phyloP scores from a whole-genome alignment of 2,888 invertebrate species.

The Oligia strigilis region DNA sequence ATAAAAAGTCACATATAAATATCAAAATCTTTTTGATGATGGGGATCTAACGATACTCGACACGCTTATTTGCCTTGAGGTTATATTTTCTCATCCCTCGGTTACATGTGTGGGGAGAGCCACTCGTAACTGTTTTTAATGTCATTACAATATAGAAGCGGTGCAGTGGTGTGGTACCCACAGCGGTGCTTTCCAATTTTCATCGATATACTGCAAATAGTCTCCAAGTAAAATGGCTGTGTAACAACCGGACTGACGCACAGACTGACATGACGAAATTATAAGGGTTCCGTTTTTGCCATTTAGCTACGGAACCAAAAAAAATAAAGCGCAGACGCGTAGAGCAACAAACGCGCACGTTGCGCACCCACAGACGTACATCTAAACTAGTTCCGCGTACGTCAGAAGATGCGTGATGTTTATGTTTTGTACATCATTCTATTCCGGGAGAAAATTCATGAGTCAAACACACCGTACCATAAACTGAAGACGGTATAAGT shows the following conservation, averaged over 20 bases:
- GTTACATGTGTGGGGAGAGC: conserved; percentile 1
- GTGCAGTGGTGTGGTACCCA: neutral
- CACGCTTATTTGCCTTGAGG: neutral
- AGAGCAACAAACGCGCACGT: neutral
- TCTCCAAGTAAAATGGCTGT: neutral
- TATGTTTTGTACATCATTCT: conserved; percentile 16
- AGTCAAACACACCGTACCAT: neutral
- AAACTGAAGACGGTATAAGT: neutral
- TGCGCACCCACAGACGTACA: conserved; percentile 10
- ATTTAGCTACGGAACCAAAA: neutral
- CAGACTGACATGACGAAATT: neutral
- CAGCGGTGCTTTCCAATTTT: neutral
- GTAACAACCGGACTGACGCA: neutral
- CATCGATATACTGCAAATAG: too few relatives aligned
- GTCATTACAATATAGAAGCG: neutral
- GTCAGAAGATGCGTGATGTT: conserved; percentile 28
- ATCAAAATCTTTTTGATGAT: neutral
- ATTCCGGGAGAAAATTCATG: neutral
- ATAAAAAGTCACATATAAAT: neutral
- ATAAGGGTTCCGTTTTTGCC: neutral
- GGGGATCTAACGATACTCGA: neutral
- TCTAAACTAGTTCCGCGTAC: conserved; percentile 21
- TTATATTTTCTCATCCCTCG: neutral
- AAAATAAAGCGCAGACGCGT: neutral
- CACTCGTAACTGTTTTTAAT: neutral